These are phyloP conservation scores for Artemisiospiza belli DNA, from an alignment of 2,113 vertebrate genomes.

Conservation along the genomic window DNA sequence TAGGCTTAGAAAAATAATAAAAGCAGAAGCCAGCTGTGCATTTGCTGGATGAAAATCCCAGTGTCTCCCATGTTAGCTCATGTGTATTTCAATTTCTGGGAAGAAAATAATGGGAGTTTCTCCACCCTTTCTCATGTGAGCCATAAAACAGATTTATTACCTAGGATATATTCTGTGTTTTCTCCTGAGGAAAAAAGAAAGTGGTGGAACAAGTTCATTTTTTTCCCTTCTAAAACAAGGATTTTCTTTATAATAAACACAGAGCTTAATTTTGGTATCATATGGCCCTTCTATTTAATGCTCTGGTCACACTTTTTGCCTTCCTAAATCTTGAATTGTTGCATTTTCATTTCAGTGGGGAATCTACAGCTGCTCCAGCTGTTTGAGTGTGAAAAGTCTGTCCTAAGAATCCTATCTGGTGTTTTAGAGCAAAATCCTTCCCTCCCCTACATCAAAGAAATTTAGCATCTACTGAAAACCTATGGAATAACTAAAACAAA, in stretches of 20 bases:
- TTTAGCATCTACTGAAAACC: neutral
- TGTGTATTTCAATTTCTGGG: slow-evolving; percentile 65
- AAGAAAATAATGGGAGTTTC: slow-evolving; percentile 69
- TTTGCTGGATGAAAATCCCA: slow-evolving; percentile 63
- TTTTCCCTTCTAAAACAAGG: slow-evolving; percentile 53
- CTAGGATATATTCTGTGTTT: slow-evolving; percentile 64
- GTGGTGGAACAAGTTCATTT: slow-evolving; percentile 66
- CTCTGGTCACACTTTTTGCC: slow-evolving; percentile 62
- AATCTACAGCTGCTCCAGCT: slow-evolving; percentile 61
- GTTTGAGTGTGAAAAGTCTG: neutral
- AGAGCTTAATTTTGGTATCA: slow-evolving; percentile 62
- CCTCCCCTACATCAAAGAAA: slow-evolving; percentile 3
- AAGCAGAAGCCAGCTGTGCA: slow-evolving; percentile 63
- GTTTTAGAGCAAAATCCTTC: slow-evolving; percentile 13
- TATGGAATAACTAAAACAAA: neutral
- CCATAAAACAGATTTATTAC: slow-evolving; percentile 73
- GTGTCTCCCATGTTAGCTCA: slow-evolving; percentile 62
- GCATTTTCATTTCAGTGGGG: slow-evolving; percentile 53
- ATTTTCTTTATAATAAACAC: slow-evolving; percentile 69
- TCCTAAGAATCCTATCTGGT: neutral
- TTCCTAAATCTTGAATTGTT: slow-evolving; percentile 58
- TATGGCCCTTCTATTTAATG: slow-evolving; percentile 56
- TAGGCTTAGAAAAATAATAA: slow-evolving; percentile 60
- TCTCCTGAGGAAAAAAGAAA: slow-evolving; percentile 65
- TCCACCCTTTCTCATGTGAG: slow-evolving; percentile 71